Evolutionary conservation across 2,888 invertebrate species (phyloP), one percentile per base, ranked within the genome.

Genomic region (Mycalesis mineus): DNA sequence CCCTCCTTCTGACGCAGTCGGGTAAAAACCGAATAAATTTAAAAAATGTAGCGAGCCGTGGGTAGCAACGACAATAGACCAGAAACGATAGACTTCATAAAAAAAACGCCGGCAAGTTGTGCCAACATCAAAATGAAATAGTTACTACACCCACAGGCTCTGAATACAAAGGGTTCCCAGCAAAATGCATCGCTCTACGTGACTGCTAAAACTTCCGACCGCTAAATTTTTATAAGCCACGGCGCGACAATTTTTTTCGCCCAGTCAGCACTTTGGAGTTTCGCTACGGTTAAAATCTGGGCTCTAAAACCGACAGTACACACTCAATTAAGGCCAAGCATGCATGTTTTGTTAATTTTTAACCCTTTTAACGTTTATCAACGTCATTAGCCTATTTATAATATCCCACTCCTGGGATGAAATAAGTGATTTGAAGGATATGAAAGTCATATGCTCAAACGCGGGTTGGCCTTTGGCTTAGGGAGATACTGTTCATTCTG

Each of bases 261-360:
- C 59, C 67, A 74, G 72, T 77, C 77, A 73, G 78, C 80, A 71
- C 68, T 75, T 74, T 73, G 63, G 68, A 69, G 71, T 72, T 71
- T 68, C 68, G 69, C 71, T 68, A 71, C 75, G 78, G 72, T 78
- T 77, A 77, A 77, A 80, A 77, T 77, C 75, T 74, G 73, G 66
- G 73, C 69, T 73, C 73, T 73, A 76, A 71, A 79, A 74, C 70
- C 70, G 66, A 68, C 69, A 62, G 69, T 74, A 66, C 64, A 69
- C 69, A 69, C 56, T 64, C 33, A 53, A 57, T 78, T 80, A 79
- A 81, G 73, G 75, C 66, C 62, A 65, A 65, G 73, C 22, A 0
- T 6, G 11, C 15, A 11, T 15, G 9, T 33, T 33, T 7, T 4
- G 13, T 33, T 17, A 8, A 17, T 48, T 39, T n/a, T 36, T 11